These are phyloP conservation scores for Cossypha niveicapilla DNA, from an alignment of 2,797 vertebrate genomes.

Conservation along the genomic window DNA sequence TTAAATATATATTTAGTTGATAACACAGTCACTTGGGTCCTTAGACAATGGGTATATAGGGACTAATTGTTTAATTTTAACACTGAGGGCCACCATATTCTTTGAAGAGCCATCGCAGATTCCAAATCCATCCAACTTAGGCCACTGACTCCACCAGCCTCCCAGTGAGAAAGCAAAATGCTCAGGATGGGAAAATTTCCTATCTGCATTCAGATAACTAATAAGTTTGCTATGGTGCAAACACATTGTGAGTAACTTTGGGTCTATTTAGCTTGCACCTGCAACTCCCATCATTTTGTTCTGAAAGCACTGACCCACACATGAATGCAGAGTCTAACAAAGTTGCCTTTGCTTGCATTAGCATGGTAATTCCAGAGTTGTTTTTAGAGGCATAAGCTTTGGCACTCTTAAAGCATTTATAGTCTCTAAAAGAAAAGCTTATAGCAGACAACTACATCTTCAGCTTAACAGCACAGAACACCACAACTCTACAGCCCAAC, in stretches of 20 bases:
- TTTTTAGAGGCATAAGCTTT: not conserved
- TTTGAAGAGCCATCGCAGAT: not conserved
- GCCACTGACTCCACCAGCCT: not conserved
- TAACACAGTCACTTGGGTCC: not conserved
- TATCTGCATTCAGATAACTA: not conserved
- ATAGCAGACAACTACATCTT: not conserved
- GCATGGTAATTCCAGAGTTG: not conserved
- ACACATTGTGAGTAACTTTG: not conserved
- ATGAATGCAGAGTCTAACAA: not conserved
- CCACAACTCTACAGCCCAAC: not conserved
- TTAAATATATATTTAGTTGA: not conserved
- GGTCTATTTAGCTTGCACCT: not conserved
- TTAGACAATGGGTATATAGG: not conserved
- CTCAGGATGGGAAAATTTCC: not conserved
- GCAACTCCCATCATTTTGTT: not conserved
- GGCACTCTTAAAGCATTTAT: not conserved
- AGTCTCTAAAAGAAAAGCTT: not conserved
- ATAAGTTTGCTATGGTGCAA: not conserved
- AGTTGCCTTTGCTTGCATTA: not conserved
- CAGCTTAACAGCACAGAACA: not conserved
- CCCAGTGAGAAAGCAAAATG: not conserved
- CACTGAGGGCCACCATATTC: not conserved
- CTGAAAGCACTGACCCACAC: not conserved
- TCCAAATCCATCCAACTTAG: not conserved
- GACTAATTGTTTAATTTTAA: not conserved